Base-by-base conservation (phyloP, 2,797 vertebrate species). In the Loris lydekkerianus region DNA sequence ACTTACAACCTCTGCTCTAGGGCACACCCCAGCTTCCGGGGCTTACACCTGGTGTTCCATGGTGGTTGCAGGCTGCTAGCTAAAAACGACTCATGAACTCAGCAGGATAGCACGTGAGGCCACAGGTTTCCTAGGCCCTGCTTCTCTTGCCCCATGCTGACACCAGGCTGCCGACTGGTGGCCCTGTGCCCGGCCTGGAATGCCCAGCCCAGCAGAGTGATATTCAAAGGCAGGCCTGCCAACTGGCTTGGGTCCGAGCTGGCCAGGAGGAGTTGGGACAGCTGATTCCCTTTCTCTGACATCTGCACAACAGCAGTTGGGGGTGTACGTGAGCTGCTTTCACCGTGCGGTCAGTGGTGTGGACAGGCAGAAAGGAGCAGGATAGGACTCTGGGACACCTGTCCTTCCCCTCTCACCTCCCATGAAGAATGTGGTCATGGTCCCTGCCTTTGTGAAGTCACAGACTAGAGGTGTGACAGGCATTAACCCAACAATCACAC, bases 21-120 rank as follows among this genome's bases (percentile, higher is more conserved):
- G 89, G 43, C 46, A 14, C 8, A 43, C 6, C 2, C 40, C 61
- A 70, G 37, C 21, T 75, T 14, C 37, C n/a, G 2, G 34, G 34
- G 23, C 15, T 69, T 7, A 60, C 7, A 21, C 17, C 34, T 70
- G 58, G 15, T 37, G 40, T 56, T 75, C 89, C 6, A 7, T 2
- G 10, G 31, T 1, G 56, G 56, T 73, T 7, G 1, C 0, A 13
- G 81, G 7, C 34, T 15, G 40, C 75, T 29, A 49, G 29, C 31
- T 2, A 3, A 69, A 61, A 77, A 18, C 18, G 70, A 40, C 14
- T 25, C n/a, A 13, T 34, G 29, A 27, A 49, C 58, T 13, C 1
- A 2, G 10, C 63, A 25, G 86, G 43, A 5, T 4, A 17, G 27
- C 7, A 20, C 0, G 1, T 7, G 49, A 17, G 40, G 11, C 23